Evolutionary conservation across 2,797 vertebrate genomes (phyloP), one percentile per base, ranked within the genome.

Genomic region (Bovichtus diacanthus): DNA sequence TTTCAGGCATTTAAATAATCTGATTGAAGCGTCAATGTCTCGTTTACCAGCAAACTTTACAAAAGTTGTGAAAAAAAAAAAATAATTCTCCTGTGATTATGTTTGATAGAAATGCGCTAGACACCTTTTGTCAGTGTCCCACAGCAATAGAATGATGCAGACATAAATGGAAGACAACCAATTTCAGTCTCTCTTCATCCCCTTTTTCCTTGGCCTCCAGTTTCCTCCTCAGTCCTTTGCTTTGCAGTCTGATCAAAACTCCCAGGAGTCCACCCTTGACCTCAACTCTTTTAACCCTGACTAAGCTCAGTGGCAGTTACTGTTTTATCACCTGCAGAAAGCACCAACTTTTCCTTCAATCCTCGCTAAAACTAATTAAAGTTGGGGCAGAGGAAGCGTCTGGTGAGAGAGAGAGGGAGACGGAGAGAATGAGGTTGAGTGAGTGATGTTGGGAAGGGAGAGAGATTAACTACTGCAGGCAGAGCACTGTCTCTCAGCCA

Each of bases 331-430:
- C 90, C 91, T 92, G 87, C 76, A 80, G 77, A 89, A 87, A 73
- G 88, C 71, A 49, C 73, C 82, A 83, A 92, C 86, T 91, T 92
- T 93, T 84, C 81, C 83, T 82, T 82, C 84, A 86, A 84, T 91
- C 79, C 71, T 0, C 2, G 47, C 82, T 74, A 86, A 92, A 94
- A 93, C 91, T 91, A 94, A 94, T 93, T 93, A 93, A 93, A 93
- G 92, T 93, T 85, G 65, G 76, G 74, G 55, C 63, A 80, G 61
- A 82, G 70, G 72, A 89, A 71, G 87, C 46, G 64, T 63, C 74
- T 80, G 76, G 71, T 34, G 70, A 84, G 81, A 53, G 58, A 53
- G 58, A 78, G 80, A 84, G 81, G 53, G 58, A 53, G 58, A 78
- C 80, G 2, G 61, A 62, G 82, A 41, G 74, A 83, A 85, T 56